Evolutionary conservation across 2,797 vertebrate genomes (phyloP), one percentile per base, ranked within the genome.

Genomic region (Pangasius sanitwongsei): DNA sequence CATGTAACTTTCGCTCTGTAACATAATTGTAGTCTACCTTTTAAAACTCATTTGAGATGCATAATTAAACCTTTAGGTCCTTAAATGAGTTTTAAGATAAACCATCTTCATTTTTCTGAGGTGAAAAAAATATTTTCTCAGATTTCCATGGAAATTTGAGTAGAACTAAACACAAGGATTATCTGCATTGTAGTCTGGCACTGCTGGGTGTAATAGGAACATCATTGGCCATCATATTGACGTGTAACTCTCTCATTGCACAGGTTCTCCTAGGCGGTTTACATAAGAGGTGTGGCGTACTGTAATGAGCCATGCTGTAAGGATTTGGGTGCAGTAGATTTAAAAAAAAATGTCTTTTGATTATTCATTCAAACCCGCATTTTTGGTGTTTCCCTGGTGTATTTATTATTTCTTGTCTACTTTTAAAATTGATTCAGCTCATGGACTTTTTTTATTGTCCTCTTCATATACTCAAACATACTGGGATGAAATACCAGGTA

Each of bases 221-320:
- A 0, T 80, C 9, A 57, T 34, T 16, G 48, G 82, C 31, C 25
- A 57, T n/a, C 34, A 1, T 65, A 53, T 25, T 57, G 44, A 75
- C 25, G 83, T 81, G 83, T 59, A 31, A 74, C 65, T 81, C 34
- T 18, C 53, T 74, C 55, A 34, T 88, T 20, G 53, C 57, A 25
- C 87, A 77, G 25, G 57, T 50, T 31, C 70, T 57, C 15, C 44
- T 65, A 0, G 15, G 0, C 86, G 41, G 83, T 80, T 81, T 80
- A 86, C 37, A 82, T 67, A 81, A 86, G 28, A 82, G 88, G 84
- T 89, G 88, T 75, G 78, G 88, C 65, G 41, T 44, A 74, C 1
- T 53, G n/a, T n/a, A 50, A 20, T 12, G 44, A 65, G 31, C 12
- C 41, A 11, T 75, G 5, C 3, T 25, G 37, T 70, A 8, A 48